These are phyloP conservation scores for Pseudopleuronectes americanus DNA, from an alignment of 2,797 vertebrate genomes.

Conservation along the genomic window DNA sequence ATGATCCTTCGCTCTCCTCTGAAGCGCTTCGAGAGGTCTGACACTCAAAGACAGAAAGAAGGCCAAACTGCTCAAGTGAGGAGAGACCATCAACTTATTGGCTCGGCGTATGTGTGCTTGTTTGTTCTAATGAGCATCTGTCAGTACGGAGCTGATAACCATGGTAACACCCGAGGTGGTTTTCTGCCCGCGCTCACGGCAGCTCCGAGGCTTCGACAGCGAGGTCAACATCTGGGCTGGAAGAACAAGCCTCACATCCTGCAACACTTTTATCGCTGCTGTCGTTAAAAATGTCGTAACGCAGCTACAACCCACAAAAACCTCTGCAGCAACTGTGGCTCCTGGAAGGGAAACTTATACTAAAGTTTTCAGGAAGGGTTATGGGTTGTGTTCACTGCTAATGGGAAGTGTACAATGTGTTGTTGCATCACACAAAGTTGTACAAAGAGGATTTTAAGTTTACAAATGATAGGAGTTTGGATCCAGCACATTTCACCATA, in stretches of 20 bases:
- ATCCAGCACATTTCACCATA: too few species aligned
- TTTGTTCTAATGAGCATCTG: slow-evolving; percentile 83
- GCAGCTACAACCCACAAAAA: background rate
- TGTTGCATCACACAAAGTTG: background rate
- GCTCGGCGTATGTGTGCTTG: slow-evolving; percentile 38
- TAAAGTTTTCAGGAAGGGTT: background rate
- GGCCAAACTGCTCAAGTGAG: slow-evolving; percentile 33
- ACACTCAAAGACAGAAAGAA: slow-evolving; percentile 31
- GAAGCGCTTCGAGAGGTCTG: slow-evolving; percentile 2
- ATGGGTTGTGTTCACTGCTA: background rate
- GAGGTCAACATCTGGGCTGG: slow-evolving; percentile 84
- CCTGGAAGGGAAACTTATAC: background rate
- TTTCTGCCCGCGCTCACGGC: slow-evolving; percentile 70
- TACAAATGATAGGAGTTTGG: background rate
- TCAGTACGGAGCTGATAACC: slow-evolving; percentile 73
- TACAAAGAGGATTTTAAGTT: background rate
- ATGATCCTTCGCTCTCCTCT: slow-evolving; percentile 2
- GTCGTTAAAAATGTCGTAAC: slow-evolving; percentile 33
- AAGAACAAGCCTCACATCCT: slow-evolving; percentile 59
- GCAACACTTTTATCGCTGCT: slow-evolving; percentile 57
- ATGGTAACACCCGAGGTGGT: slow-evolving; percentile 73
- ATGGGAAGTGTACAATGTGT: background rate
- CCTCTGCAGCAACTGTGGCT: background rate
- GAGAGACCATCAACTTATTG: slow-evolving; percentile 43
- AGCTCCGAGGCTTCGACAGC: slow-evolving; percentile 72